Evolutionary conservation across 2,797 vertebrate genomes (phyloP), one percentile per base, ranked within the genome.

Genomic region (Anisognathus igniventris): DNA sequence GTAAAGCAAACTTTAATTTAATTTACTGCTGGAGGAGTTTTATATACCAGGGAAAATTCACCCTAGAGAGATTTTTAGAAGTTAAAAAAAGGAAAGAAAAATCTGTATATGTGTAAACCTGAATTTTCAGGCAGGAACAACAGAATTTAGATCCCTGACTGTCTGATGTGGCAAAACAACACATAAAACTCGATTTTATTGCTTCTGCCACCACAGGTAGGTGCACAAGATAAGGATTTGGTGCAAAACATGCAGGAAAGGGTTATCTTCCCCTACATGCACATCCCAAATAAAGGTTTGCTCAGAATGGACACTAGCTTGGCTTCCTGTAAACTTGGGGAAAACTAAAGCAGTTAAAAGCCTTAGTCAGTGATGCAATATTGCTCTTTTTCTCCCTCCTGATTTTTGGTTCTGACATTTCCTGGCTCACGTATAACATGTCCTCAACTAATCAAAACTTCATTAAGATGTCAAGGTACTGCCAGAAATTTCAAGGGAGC

Each of bases 391-490:
- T 80, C 24, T 82, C 65, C 22, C 31, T 78, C 40, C 33, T 54
- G 67, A 64, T 68, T 72, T 80, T 77, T 62, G 10, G 1, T 44
- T 86, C 76, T 61, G 44, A 83, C 0, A 0, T 67, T 75, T 89
- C 21, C 73, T 53, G 47, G 44, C 66, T 86, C 54, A 60, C 21
- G 45, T 80, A 88, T 88, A 90, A 75, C 4, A 20, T 3, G 30
- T 58, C 58, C 10, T 2, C 33, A 88, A 48, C 27, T 84, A 86
- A 88, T 84, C 51, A 75, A 68, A 91, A 86, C 70, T 86, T 90
- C 66, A 86, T 88, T 92, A 90, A 93, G 88, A 88, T 1, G 15
- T 90, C 79, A 95, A 90, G 37, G 73, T 76, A 72, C 27, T 70
- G 35, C 2, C 24, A 92, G 80, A 80, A 91, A 67, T 92, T 88